A percentile compares a stretch with the other conserved stretches of the same genome.
Conservation (phyloP, 2,888 invertebrate species). For the Megaustenia siamemsis region DNA sequence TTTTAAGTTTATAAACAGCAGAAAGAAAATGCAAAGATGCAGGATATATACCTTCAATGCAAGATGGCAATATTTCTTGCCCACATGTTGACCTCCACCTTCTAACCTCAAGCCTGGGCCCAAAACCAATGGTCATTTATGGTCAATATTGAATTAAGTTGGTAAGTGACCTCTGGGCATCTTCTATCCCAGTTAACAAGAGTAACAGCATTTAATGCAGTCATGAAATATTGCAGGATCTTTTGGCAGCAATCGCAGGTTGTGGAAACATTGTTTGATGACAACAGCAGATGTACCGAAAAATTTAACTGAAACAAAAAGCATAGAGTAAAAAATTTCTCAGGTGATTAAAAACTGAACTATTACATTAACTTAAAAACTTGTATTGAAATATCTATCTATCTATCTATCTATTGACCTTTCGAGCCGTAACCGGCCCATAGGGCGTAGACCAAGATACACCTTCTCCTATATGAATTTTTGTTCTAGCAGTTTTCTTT, state of each 20-base stretch:
- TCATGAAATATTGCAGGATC: not conserved
- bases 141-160: not conserved
- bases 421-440: no score
- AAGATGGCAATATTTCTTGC: not conserved
- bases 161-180: not conserved
- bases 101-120: slow-evolving; percentile 30
- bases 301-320: slow-evolving; percentile 29
- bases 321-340: no score
- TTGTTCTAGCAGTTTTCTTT: no score
- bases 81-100: not conserved
- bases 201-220: not conserved
- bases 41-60: slow-evolving; percentile 24
- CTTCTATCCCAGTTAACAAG: not conserved
- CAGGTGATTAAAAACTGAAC: no score
- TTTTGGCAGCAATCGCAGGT: slow-evolving; percentile 12
- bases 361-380: no score
- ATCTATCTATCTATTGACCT: no score
- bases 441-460: no score
- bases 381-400: no score
- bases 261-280: slow-evolving; percentile 2
- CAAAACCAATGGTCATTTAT: slow-evolving; percentile 6
- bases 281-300: not conserved
- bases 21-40: not conserved
- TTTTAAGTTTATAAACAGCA: no score
- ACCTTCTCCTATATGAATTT: no score